Evolutionary conservation across 1,140 invertebrate species (phyloP).

Genomic region (Rhagoletis pomonella): DNA sequence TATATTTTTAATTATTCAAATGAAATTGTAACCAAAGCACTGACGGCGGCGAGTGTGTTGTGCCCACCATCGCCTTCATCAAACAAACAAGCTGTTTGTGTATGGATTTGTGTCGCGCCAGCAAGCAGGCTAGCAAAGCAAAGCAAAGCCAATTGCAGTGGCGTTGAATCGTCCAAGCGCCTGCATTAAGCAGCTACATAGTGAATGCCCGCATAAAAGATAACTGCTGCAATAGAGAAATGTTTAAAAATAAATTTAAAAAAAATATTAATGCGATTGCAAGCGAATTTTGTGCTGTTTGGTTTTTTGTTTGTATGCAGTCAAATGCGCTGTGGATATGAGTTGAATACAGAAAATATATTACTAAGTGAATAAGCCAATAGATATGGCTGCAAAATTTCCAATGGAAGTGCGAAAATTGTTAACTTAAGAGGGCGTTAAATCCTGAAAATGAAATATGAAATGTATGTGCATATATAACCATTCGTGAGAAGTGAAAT

Average conservation of each 20-base stretch:
- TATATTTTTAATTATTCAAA: slow-evolving; percentile 40
- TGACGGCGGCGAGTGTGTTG: no score
- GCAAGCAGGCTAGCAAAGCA: no score
- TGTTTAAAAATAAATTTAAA: no score
- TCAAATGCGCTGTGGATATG: not conserved
- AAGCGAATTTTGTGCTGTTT: not conserved
- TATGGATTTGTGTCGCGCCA: not conserved
- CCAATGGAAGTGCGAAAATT: no score
- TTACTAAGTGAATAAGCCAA: no score
- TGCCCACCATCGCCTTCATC: not conserved
- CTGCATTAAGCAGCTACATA: not conserved
- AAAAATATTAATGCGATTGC: not conserved
- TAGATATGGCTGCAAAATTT: no score
- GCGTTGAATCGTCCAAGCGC: not conserved
- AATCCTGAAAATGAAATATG: no score
- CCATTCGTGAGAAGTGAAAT: no score
- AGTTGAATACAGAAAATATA: no score
- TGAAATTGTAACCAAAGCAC: slow-evolving; percentile 38
- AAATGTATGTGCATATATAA: no score
- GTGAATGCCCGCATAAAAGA: not conserved
- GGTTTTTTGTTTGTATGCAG: not conserved
- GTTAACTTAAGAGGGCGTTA: no score
- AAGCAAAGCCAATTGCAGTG: not conserved
- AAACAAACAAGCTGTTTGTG: not conserved
- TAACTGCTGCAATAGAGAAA: not conserved